A percentile compares a stretch with the other conserved stretches of the same genome.
These are phyloP conservation scores for Caenorhabditis imperialis DNA, from an alignment of 2,888 invertebrate species.

Conservation along the genomic window DNA sequence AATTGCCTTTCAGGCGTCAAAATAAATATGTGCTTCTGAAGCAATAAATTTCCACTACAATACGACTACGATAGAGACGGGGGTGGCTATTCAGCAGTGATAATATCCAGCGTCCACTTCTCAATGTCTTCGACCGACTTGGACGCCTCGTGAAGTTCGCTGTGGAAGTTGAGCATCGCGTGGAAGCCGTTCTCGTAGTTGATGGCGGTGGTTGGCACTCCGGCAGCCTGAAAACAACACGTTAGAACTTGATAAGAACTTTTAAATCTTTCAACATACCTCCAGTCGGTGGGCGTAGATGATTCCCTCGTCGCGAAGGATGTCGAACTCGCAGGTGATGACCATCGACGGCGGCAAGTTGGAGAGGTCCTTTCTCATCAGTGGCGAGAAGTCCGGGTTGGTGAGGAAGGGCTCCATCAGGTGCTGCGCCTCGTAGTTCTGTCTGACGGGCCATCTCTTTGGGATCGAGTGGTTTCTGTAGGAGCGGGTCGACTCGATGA, in stretches of 20 bases:
- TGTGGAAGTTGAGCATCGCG: slow-evolving; percentile 71
- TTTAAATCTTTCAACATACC: slow-evolving; percentile 16
- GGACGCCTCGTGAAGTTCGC: slow-evolving; percentile 61
- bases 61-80: neutral
- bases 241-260: neutral
- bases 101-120: slow-evolving; percentile 44
- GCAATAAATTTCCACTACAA: slow-evolving; percentile 7
- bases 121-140: slow-evolving; percentile 52
- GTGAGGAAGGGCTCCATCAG: slow-evolving; percentile 62
- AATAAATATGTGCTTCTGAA: slow-evolving; percentile 26
- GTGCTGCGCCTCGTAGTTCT: slow-evolving; percentile 45
- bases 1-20: neutral
- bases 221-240: slow-evolving; percentile 46
- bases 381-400: slow-evolving; percentile 78
- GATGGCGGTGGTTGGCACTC: slow-evolving; percentile 71
- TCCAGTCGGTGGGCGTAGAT: slow-evolving; percentile 78
- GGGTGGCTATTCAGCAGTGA: neutral
- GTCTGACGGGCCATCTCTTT: slow-evolving; percentile 13
- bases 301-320: slow-evolving; percentile 79
- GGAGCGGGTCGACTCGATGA: slow-evolving; percentile 27
- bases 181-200: slow-evolving; percentile 71
- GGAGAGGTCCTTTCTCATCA: slow-evolving; percentile 74
- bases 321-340: slow-evolving; percentile 79
- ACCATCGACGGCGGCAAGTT: slow-evolving; percentile 78
- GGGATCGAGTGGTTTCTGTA: slow-evolving; percentile 49